Base-by-base conservation (phyloP, 2,888 invertebrate genomes). In the Clusia tigrina region DNA sequence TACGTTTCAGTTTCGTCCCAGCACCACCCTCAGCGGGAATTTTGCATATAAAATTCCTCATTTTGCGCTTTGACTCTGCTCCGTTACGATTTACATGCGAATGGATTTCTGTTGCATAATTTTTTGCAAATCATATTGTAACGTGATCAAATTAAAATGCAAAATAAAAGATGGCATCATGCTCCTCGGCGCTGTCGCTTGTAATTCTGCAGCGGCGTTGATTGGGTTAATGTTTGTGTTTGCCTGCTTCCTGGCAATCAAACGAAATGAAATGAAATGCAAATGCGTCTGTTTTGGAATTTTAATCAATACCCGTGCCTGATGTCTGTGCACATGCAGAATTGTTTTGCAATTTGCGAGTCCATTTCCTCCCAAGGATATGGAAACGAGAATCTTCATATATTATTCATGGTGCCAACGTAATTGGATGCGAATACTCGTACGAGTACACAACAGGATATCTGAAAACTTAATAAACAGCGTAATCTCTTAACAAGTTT, bases 71-170 rank as follows among this genome's bases (percentile, higher is more conserved):
- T 46, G 48, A 42, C 42, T 32, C 6, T n/a, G n/a, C 42, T 48
- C 48, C 25, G 48, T 57, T 57, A 46, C 48, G n/a, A 46, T 57
- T 57, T 76, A 74, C 68, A 71, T 73, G 73, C 73, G 69, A 72
- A 71, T 46, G 37, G 17, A 26, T n/a, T 25, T 54, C 32, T 17
- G 18, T 24, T 25, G 22, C 25, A 64, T 73, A 73, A 70, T 66
- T 68, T 64, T 67, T 67, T 67, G 65, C 59, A 66, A 68, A 66
- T 64, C 64, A 68, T 67, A 72, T 67, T 69, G 67, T 74, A 74
- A 74, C 76, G 74, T 78, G 77, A 78, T 78, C 71, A 62, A 73
- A 78, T 78, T 78, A 70, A 69, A 68, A 69, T 69, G 67, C 60
- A 68, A 67, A 69, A 60, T 42, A 69, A 69, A 66, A 66, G 62